phyloP scores from a whole-genome alignment of 2,888 invertebrate species.

The Dysmachus trigonus region DNA sequence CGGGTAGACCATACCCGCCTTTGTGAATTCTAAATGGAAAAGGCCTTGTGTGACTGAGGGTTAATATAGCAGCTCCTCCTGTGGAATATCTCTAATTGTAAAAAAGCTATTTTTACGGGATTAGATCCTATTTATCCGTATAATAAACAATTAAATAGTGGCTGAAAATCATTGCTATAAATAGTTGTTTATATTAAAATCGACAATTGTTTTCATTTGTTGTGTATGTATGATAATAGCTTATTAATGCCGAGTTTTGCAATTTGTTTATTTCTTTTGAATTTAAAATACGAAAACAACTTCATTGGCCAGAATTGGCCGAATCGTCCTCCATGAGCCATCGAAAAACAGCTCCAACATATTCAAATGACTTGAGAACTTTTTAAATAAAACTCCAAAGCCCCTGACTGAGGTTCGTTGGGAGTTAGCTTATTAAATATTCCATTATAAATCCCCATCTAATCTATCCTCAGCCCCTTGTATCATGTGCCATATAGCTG shows the following conservation, averaged over 20 bases:
- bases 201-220: no score
- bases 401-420: neutral
- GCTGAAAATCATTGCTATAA: no score
- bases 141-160: no score
- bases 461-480: neutral
- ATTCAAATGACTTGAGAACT: neutral
- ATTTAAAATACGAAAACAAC: neutral
- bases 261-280: neutral
- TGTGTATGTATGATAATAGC: neutral
- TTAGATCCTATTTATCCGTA: no score
- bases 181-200: no score
- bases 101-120: no score
- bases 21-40: no score
- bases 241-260: neutral
- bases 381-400: neutral
- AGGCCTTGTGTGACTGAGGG: no score
- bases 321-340: neutral
- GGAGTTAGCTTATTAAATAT: constrained; percentile 19
- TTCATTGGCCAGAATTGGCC: neutral
- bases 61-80: no score
- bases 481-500: neutral
- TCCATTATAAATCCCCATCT: constrained; percentile 13
- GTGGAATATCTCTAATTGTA: no score
- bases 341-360: neutral
- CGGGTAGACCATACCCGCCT: no score